These are phyloP conservation scores for Galleria mellonella DNA, from an alignment of 1,140 invertebrate genomes.

Conservation along the genomic window DNA sequence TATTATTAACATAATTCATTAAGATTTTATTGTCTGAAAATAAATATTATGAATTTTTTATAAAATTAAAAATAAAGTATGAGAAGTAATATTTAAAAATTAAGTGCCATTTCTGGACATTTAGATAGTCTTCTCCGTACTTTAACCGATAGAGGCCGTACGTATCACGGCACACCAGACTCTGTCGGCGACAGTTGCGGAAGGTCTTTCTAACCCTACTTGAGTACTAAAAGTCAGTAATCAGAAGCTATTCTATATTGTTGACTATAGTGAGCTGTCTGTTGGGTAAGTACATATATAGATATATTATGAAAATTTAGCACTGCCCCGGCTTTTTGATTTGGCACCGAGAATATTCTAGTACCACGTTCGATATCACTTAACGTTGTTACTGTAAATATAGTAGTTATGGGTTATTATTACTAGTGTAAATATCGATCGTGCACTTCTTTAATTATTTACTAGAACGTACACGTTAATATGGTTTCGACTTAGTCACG, in stretches of 20 bases:
- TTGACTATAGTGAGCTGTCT: slow-evolving; percentile 2
- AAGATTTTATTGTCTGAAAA: too few relatives aligned
- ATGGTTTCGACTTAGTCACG: neutral
- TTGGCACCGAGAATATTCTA: slow-evolving; percentile 37
- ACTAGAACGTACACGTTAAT: neutral
- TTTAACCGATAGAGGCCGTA: slow-evolving; percentile 55
- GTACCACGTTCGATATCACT: slow-evolving; percentile 35
- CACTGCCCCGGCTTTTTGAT: slow-evolving; percentile 30
- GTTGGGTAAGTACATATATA: slow-evolving; percentile 46
- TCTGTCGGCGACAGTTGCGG: slow-evolving; percentile 51
- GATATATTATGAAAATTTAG: slow-evolving; percentile 9
- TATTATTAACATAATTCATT: too few relatives aligned
- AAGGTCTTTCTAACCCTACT: slow-evolving; percentile 19
- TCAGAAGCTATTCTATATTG: slow-evolving; percentile 12
- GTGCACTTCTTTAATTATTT: slow-evolving; percentile 13
- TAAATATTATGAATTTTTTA: too few relatives aligned
- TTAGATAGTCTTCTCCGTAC: slow-evolving; percentile 32
- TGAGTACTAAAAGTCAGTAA: neutral
- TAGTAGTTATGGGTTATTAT: slow-evolving; percentile 26
- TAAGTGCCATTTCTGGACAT: slow-evolving; percentile 27
- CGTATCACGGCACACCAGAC: slow-evolving; percentile 57
- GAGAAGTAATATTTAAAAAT: neutral
- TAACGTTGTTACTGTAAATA: slow-evolving; percentile 19
- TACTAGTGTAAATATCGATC: slow-evolving; percentile 36
- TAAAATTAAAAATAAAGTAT: too few relatives aligned